Evolutionary conservation across 1,140 invertebrate species (phyloP).

Genomic region (Drosophila simulans): DNA sequence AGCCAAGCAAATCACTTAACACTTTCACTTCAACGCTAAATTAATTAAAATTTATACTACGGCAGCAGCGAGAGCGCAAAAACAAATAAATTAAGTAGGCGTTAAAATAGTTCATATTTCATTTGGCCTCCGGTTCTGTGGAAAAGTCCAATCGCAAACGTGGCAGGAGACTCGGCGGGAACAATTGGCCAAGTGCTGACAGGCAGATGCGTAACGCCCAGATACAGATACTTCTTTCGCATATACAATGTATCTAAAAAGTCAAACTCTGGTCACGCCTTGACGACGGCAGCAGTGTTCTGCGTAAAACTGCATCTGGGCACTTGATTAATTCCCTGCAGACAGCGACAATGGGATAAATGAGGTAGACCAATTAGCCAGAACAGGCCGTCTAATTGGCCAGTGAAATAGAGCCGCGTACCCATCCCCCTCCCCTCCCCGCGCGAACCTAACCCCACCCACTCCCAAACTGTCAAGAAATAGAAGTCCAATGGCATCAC

Average conservation of each 20-base stretch:
- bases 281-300: conserved; percentile 16
- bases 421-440: not conserved
- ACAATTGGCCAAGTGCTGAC: conserved; percentile 81
- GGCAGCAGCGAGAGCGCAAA: conserved; percentile 23
- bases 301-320: conserved; percentile 40
- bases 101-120: conserved; percentile 84
- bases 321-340: conserved; percentile 71
- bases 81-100: conserved; percentile 84
- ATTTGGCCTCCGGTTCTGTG: conserved; percentile 60
- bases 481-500: conserved; percentile 51
- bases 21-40: conserved; percentile 80
- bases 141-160: conserved; percentile 54
- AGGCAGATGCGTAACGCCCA: conserved; percentile 15
- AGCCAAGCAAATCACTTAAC: conserved; percentile 61
- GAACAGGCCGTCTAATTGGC: conserved; percentile 55
- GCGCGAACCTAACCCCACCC: too few species aligned
- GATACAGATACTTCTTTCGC: conserved; percentile 3
- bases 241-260: conserved; percentile 48
- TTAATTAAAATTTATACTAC: conserved; percentile 79
- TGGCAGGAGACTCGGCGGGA: conserved; percentile 53
- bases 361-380: conserved; percentile 61
- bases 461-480: too few species aligned
- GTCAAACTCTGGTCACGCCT: conserved; percentile 42
- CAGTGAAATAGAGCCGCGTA: conserved; percentile 1
- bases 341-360: conserved; percentile 77